Evolutionary conservation across 2,888 invertebrate species (phyloP).

Genomic region (Erpobdella octoculata): DNA sequence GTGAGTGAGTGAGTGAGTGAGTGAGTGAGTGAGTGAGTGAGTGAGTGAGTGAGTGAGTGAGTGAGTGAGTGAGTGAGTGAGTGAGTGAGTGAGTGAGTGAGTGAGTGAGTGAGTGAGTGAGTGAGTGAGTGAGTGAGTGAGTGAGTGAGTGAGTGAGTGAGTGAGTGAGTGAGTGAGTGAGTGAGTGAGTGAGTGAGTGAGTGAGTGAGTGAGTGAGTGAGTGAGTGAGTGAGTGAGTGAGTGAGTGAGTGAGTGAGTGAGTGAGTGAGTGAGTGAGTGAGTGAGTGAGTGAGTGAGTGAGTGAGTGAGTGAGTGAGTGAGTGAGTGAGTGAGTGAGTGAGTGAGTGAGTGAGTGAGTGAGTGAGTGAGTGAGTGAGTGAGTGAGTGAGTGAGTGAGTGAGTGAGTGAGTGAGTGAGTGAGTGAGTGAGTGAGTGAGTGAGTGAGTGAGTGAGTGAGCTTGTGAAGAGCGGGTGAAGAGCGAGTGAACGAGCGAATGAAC

Average conservation of each 20-base stretch:
- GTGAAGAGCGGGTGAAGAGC: not conserved
- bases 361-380: slow-evolving; percentile 20
- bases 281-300: slow-evolving; percentile 14
- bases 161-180: slow-evolving; percentile 10
- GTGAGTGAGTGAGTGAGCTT: slow-evolving; percentile 18
- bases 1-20: slow-evolving; percentile 17
- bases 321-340: slow-evolving; percentile 5
- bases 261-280: slow-evolving; percentile 17
- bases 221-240: slow-evolving; percentile 15
- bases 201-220: not conserved
- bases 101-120: slow-evolving; percentile 26
- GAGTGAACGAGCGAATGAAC: not conserved
- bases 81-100: slow-evolving; percentile 26
- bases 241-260: slow-evolving; percentile 17
- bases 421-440: slow-evolving; percentile 3
- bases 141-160: slow-evolving; percentile 12
- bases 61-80: slow-evolving; percentile 20
- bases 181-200: slow-evolving; percentile 1
- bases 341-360: slow-evolving; percentile 4
- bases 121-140: slow-evolving; percentile 28
- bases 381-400: slow-evolving; percentile 14
- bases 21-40: slow-evolving; percentile 23
- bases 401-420: slow-evolving; percentile 15
- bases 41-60: slow-evolving; percentile 21
- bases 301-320: not conserved